Percentiles rank a stretch among this genome's conserved stretches.
phyloP scores from a whole-genome alignment of 2,113 vertebrate species.

The Puffinus mauretanicus region DNA sequence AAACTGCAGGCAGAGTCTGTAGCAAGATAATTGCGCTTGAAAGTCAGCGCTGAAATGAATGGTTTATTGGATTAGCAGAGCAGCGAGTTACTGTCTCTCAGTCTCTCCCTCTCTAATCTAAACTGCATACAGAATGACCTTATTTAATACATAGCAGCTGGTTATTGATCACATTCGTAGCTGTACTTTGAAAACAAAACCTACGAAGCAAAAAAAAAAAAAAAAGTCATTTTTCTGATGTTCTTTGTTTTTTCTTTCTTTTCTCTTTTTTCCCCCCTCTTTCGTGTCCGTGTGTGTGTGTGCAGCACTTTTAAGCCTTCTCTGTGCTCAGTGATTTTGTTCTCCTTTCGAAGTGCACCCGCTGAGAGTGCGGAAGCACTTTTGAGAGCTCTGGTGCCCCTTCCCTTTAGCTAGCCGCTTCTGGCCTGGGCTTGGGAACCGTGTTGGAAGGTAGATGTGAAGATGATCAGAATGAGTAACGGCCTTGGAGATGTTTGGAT shows the following conservation, averaged over 20 bases:
- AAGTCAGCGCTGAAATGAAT: neutral
- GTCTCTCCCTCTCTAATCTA: neutral
- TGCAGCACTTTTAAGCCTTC: constrained; percentile 55
- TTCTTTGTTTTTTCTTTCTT: constrained; percentile 49
- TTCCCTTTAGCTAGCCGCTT: neutral
- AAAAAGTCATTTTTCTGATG: constrained; percentile 45
- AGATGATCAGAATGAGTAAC: neutral
- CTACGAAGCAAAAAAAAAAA: neutral
- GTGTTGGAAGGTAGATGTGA: constrained; percentile 62
- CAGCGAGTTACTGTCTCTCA: neutral
- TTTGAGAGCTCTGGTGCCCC: neutral
- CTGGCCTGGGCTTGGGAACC: constrained; percentile 59
- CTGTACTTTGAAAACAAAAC: constrained; percentile 1
- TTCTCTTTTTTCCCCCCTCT: neutral
- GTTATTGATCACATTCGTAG: constrained; percentile 58
- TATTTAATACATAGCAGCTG: constrained; percentile 1
- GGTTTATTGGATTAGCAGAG: constrained; percentile 29
- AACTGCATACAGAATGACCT: neutral
- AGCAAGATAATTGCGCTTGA: neutral
- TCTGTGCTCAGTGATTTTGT: constrained; percentile 47
- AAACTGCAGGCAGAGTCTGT: neutral
- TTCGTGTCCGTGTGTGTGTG: constrained; percentile 58
- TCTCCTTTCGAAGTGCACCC: neutral
- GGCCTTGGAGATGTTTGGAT: constrained; percentile 24
- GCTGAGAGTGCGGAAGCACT: neutral